phyloP scores from a whole-genome alignment of 92 coral and sea anemone genomes.

The Parazoanthus swiftii region DNA sequence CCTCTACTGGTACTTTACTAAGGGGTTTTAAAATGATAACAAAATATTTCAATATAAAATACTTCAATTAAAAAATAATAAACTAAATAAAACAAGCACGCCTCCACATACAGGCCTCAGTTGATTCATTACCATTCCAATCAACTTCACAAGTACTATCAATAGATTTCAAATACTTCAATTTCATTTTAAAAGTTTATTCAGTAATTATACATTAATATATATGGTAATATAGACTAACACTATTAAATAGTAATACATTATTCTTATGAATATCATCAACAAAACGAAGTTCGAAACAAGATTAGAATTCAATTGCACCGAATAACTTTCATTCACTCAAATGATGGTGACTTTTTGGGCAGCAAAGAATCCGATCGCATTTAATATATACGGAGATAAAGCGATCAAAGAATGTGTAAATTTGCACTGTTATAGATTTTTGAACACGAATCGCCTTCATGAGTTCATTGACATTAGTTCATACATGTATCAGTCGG shows the following conservation, averaged over 20 bases:
- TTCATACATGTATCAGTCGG: slow-evolving; percentile 6
- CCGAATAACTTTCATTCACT: not conserved
- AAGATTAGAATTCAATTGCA: not conserved
- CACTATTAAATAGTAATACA: not conserved
- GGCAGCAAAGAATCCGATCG: slow-evolving; percentile 8
- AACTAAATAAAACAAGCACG: not conserved
- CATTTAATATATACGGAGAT: slow-evolving; percentile 4
- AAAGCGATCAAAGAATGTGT: slow-evolving; percentile 6
- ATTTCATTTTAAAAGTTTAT: not conserved
- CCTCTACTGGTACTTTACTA: slow-evolving; percentile 6
- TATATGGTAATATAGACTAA: slow-evolving; percentile 4
- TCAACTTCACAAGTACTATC: slow-evolving; percentile 6
- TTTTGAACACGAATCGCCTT: slow-evolving; percentile 6
- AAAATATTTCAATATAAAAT: slow-evolving; percentile 2
- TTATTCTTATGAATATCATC: slow-evolving; percentile 4
- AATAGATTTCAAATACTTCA: slow-evolving; percentile 4
- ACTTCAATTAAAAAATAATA: slow-evolving; percentile 3
- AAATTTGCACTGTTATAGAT: slow-evolving; percentile 4
- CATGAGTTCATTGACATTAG: slow-evolving; percentile 6
- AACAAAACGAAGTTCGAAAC: not conserved
- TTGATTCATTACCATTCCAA: slow-evolving; percentile 5
- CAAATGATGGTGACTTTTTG: slow-evolving; percentile 6
- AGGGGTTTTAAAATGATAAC: not conserved
- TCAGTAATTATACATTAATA: not conserved
- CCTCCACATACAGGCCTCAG: slow-evolving; percentile 9